Base-by-base conservation (phyloP, 2,113 vertebrate genomes). In the Ornithorhynchus anatinus region DNA sequence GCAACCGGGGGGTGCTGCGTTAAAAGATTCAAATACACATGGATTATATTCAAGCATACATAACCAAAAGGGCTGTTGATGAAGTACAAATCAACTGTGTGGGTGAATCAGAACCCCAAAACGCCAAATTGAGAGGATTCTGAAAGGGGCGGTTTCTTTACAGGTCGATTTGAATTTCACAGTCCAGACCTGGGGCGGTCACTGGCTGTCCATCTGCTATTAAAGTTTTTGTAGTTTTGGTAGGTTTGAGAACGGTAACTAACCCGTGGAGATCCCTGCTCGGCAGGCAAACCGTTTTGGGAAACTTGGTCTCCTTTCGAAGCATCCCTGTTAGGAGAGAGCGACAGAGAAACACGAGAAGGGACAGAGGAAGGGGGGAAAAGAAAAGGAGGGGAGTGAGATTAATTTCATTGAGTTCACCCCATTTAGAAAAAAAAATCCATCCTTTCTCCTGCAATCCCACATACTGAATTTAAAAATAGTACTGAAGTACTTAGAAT, bases 181-280 rank as follows among this genome's bases (percentile, higher is more conserved):
- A 92, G 91, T 95, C 93, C 94, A 80, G 93, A 92, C 86, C 90
- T 85, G 0, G 90, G 87, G 27, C 90, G 91, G 84, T 95, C 94
- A 92, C 88, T 91, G 83, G 92, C 88, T 88, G 93, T 85, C 91
- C 95, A 88, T 91, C 96, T 96, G 93, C 92, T 93, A 94, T 95
- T 96, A 95, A 96, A 96, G 92, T 91, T 95, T 94, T 92, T 96
- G 95, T 97, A 98, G 92, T 93, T 92, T 96, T 97, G 96, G 95
- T 98, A 98, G 93, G 95, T 96, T 90, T 95, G 95, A 74, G 97
- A 98, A 88, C 97, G 96, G 90, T 97, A 97, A 98, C 97, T 95
- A 94, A 99, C 97, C 96, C 90, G 93, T 86, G 95, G 96, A 81
- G 96, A 97, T 74, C 97, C 96, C 92, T 97, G 96, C 81, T 97